Evolutionary conservation across 2,888 invertebrate genomes (phyloP).

Genomic region (Plebejus anna): DNA sequence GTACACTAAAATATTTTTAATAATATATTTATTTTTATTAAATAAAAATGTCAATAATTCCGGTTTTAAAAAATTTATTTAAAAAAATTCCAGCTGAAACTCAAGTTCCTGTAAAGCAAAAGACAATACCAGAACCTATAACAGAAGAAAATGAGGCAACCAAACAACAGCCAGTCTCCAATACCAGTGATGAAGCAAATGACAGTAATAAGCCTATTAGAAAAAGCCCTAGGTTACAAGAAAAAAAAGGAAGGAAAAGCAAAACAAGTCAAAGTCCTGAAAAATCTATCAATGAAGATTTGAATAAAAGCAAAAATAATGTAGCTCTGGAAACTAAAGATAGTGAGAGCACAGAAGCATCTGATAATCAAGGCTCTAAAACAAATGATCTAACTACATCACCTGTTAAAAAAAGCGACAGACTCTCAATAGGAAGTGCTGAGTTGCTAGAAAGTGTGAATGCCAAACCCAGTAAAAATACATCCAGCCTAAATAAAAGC

Average conservation of each 20-base stretch:
- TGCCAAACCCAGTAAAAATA: conserved; percentile 41
- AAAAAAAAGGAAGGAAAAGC: conserved; percentile 44
- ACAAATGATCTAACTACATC: background rate
- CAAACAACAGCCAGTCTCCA: conserved; percentile 38
- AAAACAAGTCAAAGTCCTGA: conserved; percentile 32
- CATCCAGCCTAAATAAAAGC: conserved; percentile 51
- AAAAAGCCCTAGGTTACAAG: conserved; percentile 43
- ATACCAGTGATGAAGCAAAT: conserved; percentile 31
- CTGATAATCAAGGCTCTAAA: background rate
- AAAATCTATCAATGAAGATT: conserved; percentile 13
- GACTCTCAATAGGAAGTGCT: conserved; percentile 44
- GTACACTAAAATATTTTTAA: background rate
- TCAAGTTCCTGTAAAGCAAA: conserved; percentile 41
- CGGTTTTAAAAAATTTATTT: background rate
- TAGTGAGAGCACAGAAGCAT: background rate
- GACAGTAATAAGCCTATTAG: conserved; percentile 35
- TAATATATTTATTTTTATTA: background rate
- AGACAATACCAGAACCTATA: conserved; percentile 48
- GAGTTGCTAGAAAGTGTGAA: conserved; percentile 49
- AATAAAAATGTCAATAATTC: background rate
- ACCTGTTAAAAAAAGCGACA: conserved; percentile 6
- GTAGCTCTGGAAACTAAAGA: background rate
- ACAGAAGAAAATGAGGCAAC: conserved; percentile 53
- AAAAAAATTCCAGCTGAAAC: conserved; percentile 45
- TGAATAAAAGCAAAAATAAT: background rate